Evolutionary conservation across 2,113 vertebrate genomes (phyloP).

Genomic region (Strix uralensis): DNA sequence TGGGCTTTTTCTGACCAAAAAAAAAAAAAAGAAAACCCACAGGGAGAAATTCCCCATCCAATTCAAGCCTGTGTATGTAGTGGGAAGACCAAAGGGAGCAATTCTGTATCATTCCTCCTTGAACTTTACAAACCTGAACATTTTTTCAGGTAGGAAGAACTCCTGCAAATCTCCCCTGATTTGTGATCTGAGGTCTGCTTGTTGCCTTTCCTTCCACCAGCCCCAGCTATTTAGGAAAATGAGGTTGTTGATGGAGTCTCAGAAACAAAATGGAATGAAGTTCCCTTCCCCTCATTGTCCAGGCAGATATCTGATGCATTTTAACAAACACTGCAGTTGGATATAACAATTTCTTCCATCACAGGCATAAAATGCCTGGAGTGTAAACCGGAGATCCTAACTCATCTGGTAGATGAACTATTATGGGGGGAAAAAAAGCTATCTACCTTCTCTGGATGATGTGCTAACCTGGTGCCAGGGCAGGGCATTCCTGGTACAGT

Average conservation of each 20-base stretch:
- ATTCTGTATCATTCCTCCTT: background rate
- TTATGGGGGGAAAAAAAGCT: accelerated
- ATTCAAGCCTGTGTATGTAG: background rate
- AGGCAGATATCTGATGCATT: background rate
- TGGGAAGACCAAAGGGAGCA: background rate
- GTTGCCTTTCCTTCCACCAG: background rate
- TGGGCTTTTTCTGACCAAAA: background rate
- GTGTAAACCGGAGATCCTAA: background rate
- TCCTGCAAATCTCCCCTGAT: background rate
- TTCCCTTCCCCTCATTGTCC: background rate
- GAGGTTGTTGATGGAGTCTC: background rate
- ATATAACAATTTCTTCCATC: background rate
- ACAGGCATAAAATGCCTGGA: background rate
- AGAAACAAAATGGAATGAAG: background rate
- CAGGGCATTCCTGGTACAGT: background rate
- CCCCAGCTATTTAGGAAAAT: background rate
- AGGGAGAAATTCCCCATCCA: background rate
- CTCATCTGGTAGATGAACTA: background rate
- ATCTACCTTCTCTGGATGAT: background rate
- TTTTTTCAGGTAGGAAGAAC: background rate
- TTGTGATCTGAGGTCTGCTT: background rate
- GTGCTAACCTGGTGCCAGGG: background rate
- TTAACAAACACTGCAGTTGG: background rate
- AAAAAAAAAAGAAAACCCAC: accelerated
- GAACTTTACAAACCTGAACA: background rate